These are phyloP conservation scores for Etheostoma perlongum DNA, from an alignment of 2,797 vertebrate species.

Conservation along the genomic window DNA sequence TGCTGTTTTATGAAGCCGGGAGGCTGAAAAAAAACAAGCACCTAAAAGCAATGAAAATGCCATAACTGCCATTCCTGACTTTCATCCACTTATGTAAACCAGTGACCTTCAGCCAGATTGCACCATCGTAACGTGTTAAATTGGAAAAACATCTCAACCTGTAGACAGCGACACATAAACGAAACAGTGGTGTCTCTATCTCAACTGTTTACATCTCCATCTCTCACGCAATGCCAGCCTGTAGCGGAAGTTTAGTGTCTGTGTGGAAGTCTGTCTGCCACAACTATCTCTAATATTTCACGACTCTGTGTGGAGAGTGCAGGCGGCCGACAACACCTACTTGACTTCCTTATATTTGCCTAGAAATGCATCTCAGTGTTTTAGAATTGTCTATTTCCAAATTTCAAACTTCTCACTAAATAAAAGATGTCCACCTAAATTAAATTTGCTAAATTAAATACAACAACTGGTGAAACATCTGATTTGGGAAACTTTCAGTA, in stretches of 20 bases:
- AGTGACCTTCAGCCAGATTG: background rate
- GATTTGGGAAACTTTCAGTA: background rate
- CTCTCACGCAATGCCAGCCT: constrained; percentile 62
- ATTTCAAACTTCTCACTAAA: background rate
- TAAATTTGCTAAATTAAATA: background rate
- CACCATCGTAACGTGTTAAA: constrained; percentile 28
- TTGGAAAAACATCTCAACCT: constrained; percentile 29
- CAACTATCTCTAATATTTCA: constrained; percentile 80
- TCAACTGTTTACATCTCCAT: constrained; percentile 47
- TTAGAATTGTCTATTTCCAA: background rate
- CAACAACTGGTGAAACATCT: background rate
- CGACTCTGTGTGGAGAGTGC: constrained; percentile 66
- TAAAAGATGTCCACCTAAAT: background rate
- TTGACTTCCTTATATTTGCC: too few species aligned
- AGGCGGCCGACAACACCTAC: constrained; percentile 40
- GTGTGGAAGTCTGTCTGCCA: constrained; percentile 60
- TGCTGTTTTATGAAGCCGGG: background rate
- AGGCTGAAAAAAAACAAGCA: constrained; percentile 3
- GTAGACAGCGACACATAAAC: constrained; percentile 27
- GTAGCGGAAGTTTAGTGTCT: constrained; percentile 36
- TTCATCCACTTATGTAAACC: constrained; percentile 17
- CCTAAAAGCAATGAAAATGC: background rate
- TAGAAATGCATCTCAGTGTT: too few species aligned
- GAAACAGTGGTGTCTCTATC: constrained; percentile 63
- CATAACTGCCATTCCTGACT: background rate